Evolutionary conservation across 2,888 invertebrate species (phyloP).

Genomic region (Drosophila quinaria): DNA sequence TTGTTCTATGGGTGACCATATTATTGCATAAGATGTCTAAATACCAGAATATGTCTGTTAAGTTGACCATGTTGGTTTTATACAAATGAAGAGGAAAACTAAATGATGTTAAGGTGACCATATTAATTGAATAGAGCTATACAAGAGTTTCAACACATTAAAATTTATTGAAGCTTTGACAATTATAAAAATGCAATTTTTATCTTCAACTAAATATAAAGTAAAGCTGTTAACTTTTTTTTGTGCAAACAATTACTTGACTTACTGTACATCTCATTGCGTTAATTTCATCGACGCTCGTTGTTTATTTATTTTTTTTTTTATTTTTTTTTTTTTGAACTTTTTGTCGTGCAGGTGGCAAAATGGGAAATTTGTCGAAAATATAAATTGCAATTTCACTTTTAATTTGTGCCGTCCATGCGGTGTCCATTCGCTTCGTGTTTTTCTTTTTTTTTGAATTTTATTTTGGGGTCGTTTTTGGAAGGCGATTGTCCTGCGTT

Average conservation of each 20-base stretch:
- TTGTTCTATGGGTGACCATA: not conserved
- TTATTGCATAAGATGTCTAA: no score
- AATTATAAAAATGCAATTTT: not conserved
- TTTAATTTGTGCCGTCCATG: conserved; percentile 63
- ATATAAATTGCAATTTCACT: conserved; percentile 79
- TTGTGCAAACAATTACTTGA: not conserved
- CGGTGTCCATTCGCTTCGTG: not conserved
- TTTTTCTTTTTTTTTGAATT: not conserved
- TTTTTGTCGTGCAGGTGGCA: conserved; percentile 57
- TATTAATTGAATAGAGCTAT: no score
- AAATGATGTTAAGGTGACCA: no score
- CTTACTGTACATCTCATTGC: conserved; percentile 16
- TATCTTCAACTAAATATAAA: not conserved
- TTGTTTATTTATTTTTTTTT: conserved; percentile 2
- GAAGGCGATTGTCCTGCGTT: conserved; percentile 48
- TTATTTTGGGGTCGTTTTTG: conserved; percentile 7
- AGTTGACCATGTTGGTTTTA: no score
- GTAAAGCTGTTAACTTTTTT: not conserved
- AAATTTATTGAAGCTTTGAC: not conserved
- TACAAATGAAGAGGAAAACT: no score
- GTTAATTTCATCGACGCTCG: not conserved
- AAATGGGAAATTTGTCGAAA: conserved; percentile 74
- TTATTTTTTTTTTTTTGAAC: conserved; percentile 18
- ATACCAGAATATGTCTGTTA: no score
- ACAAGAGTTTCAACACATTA: no score